Percentiles rank a stretch among this genome's conserved stretches.
phyloP scores from a whole-genome alignment of 2,888 invertebrate genomes.

The Chrysina gloriosa region DNA sequence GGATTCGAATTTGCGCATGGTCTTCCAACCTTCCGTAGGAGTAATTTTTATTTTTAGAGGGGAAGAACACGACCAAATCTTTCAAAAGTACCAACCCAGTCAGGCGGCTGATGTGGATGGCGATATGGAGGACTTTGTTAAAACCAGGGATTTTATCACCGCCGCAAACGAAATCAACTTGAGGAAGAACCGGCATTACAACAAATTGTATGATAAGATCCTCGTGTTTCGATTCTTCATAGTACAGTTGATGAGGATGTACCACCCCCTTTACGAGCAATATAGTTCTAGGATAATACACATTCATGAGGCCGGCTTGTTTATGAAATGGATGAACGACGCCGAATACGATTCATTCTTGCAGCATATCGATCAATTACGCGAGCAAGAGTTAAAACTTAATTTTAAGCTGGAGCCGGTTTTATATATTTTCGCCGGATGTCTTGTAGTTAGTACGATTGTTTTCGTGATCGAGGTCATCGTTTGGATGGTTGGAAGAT shows the following conservation, averaged over 20 bases:
- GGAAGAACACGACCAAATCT: slow-evolving; percentile 20
- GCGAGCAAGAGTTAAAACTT: not conserved
- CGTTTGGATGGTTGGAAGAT: not conserved
- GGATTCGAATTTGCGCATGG: slow-evolving; percentile 17
- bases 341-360: slow-evolving; percentile 19
- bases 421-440: not conserved
- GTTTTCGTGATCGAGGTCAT: slow-evolving; percentile 9
- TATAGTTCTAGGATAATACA: slow-evolving; percentile 12
- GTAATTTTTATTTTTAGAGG: slow-evolving; percentile 26
- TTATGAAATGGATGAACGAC: slow-evolving; percentile 36
- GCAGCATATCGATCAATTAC: not conserved
- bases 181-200: slow-evolving; percentile 25
- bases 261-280: slow-evolving; percentile 36
- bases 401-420: slow-evolving; percentile 16
- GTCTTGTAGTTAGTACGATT: not conserved
- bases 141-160: slow-evolving; percentile 37
- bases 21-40: slow-evolving; percentile 26
- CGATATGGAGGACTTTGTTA: slow-evolving; percentile 31
- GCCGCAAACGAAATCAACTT: slow-evolving; percentile 13
- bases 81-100: slow-evolving; percentile 22
- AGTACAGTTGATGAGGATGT: slow-evolving; percentile 29
- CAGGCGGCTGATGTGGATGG: slow-evolving; percentile 3
- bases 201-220: slow-evolving; percentile 30
- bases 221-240: slow-evolving; percentile 5
- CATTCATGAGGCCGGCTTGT: slow-evolving; percentile 29